Percentiles rank a stretch among this genome's conserved stretches.
Conservation (phyloP, 2,797 vertebrate species). For the Masticophis lateralis region DNA sequence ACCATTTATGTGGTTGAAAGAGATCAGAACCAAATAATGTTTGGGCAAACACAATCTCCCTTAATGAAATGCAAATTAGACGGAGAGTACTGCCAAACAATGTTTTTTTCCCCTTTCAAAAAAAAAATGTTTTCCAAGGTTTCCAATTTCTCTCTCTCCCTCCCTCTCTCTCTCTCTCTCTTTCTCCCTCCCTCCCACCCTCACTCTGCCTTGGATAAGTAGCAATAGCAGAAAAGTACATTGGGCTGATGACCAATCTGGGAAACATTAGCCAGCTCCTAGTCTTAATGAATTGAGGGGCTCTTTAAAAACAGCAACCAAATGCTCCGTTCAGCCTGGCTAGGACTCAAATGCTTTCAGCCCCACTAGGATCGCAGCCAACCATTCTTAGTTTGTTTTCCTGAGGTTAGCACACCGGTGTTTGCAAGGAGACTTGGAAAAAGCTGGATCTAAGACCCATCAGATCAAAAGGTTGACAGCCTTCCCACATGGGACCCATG, state of each 20-base stretch:
- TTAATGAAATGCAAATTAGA: slow-evolving; percentile 62
- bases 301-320: slow-evolving; percentile 46
- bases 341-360: slow-evolving; percentile 32
- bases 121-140: slow-evolving; percentile 29
- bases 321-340: slow-evolving; percentile 48
- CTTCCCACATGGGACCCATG: neutral
- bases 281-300: slow-evolving; percentile 50
- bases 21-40: slow-evolving; percentile 48
- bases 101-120: slow-evolving; percentile 12
- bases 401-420: neutral
- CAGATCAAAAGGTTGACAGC: neutral
- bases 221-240: slow-evolving; percentile 45
- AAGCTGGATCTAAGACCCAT: neutral
- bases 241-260: slow-evolving; percentile 31
- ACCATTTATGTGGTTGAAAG: slow-evolving; percentile 49
- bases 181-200: no score
- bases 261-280: slow-evolving; percentile 55
- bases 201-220: neutral
- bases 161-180: no score
- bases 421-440: neutral
- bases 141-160: neutral
- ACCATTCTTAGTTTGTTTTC: neutral
- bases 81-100: slow-evolving; percentile 47
- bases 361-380: slow-evolving; percentile 18
- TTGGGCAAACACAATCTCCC: slow-evolving; percentile 59